phyloP scores from a whole-genome alignment of 2,113 vertebrate genomes.

The Rhinoderma darwinii region DNA sequence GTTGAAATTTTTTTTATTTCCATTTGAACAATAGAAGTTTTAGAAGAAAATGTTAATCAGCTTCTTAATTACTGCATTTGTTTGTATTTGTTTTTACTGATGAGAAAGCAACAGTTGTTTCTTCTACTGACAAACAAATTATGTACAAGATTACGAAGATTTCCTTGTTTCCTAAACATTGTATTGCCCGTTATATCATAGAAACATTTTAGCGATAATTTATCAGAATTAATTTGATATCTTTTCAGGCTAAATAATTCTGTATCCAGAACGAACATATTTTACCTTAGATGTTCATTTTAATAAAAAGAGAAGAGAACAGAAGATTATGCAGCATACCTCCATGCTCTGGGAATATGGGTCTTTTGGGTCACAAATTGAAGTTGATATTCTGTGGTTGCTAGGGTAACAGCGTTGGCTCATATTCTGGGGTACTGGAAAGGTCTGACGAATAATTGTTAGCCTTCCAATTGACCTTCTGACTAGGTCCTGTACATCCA shows the following conservation, averaged over 20 bases:
- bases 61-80: conserved; percentile 37
- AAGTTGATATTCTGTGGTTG: conserved; percentile 96
- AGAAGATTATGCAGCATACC: conserved; percentile 72
- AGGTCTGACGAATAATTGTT: conserved; percentile 93
- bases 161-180: neutral
- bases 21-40: conserved; percentile 6
- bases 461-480: conserved; percentile 95
- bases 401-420: conserved; percentile 94
- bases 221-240: neutral
- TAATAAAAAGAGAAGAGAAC: neutral
- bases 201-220: neutral
- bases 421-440: conserved; percentile 91
- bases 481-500: conserved; percentile 93
- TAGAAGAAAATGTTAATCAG: conserved; percentile 26
- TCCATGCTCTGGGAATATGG: conserved; percentile 92
- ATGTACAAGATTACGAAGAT: conserved; percentile 16
- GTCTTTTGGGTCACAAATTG: conserved; percentile 94
- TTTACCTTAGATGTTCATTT: neutral
- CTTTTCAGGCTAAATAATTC: neutral
- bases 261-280: conserved; percentile 5
- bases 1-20: conserved; percentile 7
- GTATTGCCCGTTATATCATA: neutral
- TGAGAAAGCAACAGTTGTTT: conserved; percentile 32
- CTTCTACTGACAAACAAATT: neutral
- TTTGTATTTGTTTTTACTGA: conserved; percentile 43